Conservation (phyloP, 2,888 invertebrate species). For the Euclidia mi region DNA sequence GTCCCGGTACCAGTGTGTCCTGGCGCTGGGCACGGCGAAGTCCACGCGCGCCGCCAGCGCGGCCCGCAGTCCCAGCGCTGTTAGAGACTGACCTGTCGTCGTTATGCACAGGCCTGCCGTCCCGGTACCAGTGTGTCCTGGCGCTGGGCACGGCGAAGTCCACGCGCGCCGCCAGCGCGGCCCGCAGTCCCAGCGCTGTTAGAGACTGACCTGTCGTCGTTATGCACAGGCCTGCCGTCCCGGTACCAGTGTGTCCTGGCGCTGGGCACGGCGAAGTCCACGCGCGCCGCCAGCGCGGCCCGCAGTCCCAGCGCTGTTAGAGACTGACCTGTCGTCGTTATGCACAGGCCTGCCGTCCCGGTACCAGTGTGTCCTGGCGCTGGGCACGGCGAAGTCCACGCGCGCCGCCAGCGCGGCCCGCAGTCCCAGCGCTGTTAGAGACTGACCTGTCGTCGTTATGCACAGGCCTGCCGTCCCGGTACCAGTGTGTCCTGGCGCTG, state of each 20-base stretch:
- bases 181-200: no score
- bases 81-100: no score
- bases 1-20: slow-evolving; percentile 92
- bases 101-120: no score
- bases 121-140: no score
- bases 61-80: slow-evolving; percentile 92
- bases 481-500: slow-evolving; percentile 92
- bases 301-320: slow-evolving; percentile 93
- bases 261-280: slow-evolving; percentile 92
- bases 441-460: slow-evolving; percentile 80
- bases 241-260: slow-evolving; percentile 92
- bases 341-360: no score
- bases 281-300: slow-evolving; percentile 91
- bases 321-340: no score
- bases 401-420: no score
- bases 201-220: slow-evolving; percentile 76
- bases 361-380: no score
- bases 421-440: no score
- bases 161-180: no score
- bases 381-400: no score
- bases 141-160: no score
- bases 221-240: slow-evolving; percentile 89
- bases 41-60: slow-evolving; percentile 91
- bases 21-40: slow-evolving; percentile 92
- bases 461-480: slow-evolving; percentile 91